Base-by-base conservation (phyloP, 2,797 vertebrate genomes). In the Sebastes taczanowskii region DNA sequence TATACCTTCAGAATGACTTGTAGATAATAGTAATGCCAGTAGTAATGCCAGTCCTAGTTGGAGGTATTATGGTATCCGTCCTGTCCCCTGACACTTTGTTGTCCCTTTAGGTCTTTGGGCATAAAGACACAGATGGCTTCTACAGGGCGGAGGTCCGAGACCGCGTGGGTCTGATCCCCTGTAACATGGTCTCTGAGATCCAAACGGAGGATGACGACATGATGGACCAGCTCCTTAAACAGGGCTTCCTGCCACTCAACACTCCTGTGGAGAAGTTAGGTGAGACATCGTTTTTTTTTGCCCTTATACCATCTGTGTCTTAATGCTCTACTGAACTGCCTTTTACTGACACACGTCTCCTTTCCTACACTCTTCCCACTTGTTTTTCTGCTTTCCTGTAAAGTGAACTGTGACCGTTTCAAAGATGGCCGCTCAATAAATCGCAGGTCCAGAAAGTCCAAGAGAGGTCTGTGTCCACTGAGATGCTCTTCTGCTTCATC, bases 161-260 rank as follows among this genome's bases (percentile, higher is more conserved):
- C 1, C 93, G 98, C 27, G 90, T 93, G 18, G 99, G 99, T 76
- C 97, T 98, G 82, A 98, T 99, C 59, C 99, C 99, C 0, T 99
- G 99, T 70, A 99, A 99, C 87, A 99, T 99, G 99, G 98, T 99
- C 67, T 99, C 98, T 0, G 99, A 99, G 89, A 98, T 99, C 88
- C 98, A 99, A 84, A 97, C 98, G 0, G 98, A 99, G 11, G 98
- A 99, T 4, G 96, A 98, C n/a, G 96, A 97, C 64, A 97, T 99
- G 98, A 97, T 98, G 96, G 97, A 96, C 9, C 98, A 99, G 94
- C 97, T 99, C 8, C 94, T 99, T 4, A 96, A 97, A 78, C 99
- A 99, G 92, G 99, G 98, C 61, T 99, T 99, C 86, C 97, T 99
- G 60, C 98, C 99, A 2, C 92, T 99, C 75, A 99, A 97, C 91